A percentile compares a stretch with the other conserved stretches of the same genome.
These are phyloP conservation scores for Megaptera novaeangliae DNA, from an alignment of 2,113 vertebrate genomes.

Conservation along the genomic window DNA sequence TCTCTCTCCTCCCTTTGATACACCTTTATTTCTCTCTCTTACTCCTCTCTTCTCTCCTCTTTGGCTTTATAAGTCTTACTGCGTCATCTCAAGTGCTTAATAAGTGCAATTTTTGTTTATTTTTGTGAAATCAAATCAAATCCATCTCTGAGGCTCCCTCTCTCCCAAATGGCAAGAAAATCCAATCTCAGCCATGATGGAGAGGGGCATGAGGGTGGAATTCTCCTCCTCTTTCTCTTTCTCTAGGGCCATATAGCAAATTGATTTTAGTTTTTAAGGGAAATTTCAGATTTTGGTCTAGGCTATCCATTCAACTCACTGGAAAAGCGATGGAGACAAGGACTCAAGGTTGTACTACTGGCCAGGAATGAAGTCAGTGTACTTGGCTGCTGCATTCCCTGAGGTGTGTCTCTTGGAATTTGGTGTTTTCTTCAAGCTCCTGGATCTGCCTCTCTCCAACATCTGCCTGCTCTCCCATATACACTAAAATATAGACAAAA, in stretches of 20 bases:
- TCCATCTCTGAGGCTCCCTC: not conserved
- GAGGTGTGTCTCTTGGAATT: not conserved
- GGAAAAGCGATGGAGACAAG: not conserved
- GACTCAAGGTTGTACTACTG: not conserved
- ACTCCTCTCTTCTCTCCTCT: not conserved
- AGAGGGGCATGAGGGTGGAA: not conserved
- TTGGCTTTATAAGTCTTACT: not conserved
- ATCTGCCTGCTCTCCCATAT: not conserved
- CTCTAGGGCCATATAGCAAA: not conserved
- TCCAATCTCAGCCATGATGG: not conserved
- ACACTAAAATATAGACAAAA: not conserved
- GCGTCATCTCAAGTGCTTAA: not conserved
- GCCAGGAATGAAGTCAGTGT: not conserved
- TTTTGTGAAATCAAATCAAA: not conserved
- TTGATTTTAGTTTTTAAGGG: not conserved
- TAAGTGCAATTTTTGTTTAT: not conserved
- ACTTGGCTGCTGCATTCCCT: not conserved
- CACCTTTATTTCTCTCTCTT: not conserved
- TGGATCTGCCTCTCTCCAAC: not conserved
- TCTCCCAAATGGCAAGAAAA: not conserved
- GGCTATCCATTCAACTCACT: not conserved
- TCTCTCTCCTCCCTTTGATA: not conserved
- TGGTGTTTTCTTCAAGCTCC: not conserved
- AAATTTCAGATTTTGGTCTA: not conserved
- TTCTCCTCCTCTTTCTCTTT: not conserved